phyloP scores from a whole-genome alignment of 2,797 vertebrate genomes.

The Xiphorhynchus erythropygius region DNA sequence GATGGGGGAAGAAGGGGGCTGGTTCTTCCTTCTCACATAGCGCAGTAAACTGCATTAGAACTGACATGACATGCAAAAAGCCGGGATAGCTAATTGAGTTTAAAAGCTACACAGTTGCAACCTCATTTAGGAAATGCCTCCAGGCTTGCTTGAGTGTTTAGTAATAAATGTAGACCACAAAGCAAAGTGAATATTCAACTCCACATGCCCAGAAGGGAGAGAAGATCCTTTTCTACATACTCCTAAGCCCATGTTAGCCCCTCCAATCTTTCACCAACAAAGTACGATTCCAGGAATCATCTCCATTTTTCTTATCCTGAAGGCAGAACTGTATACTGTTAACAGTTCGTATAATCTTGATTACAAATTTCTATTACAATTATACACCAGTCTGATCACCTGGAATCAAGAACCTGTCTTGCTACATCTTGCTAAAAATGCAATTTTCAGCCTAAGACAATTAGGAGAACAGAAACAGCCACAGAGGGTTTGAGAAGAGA shows the following conservation, averaged over 20 bases:
- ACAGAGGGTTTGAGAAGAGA: background rate
- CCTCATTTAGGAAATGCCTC: background rate
- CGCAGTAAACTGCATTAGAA: background rate
- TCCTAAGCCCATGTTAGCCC: background rate
- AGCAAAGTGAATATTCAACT: background rate
- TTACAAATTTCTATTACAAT: background rate
- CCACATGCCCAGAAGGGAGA: background rate
- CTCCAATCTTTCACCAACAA: background rate
- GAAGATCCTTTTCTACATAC: background rate
- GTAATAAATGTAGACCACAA: background rate
- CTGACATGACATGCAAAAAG: background rate
- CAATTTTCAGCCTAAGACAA: background rate
- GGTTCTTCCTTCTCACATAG: background rate
- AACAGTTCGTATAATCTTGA: background rate
- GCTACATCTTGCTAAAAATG: background rate
- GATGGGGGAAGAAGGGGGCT: background rate
- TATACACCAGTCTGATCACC: background rate
- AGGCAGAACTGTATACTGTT: background rate
- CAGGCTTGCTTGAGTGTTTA: background rate
- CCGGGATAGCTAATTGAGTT: background rate
- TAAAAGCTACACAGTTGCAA: background rate
- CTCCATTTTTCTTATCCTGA: background rate
- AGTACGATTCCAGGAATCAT: background rate
- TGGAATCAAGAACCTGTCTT: background rate
- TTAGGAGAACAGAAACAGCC: background rate